Conservation (phyloP, 2,888 invertebrate species). For the Andrena dorsata region DNA sequence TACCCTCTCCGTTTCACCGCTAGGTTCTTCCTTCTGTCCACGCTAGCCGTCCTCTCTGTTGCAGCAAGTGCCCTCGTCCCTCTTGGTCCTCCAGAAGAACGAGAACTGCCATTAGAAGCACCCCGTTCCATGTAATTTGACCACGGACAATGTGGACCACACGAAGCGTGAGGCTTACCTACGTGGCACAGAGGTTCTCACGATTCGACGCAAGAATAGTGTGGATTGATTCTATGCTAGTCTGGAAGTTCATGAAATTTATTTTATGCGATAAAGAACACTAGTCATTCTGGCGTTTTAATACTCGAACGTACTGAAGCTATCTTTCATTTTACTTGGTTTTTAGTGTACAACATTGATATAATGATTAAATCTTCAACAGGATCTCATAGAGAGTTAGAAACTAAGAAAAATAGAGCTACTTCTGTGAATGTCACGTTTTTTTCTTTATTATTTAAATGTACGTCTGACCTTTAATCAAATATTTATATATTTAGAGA, state of each 20-base stretch:
- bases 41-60: constrained; percentile 35
- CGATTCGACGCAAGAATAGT: constrained; percentile 28
- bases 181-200: constrained; percentile 75
- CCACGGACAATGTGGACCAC: constrained; percentile 82
- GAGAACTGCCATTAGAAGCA: constrained; percentile 82
- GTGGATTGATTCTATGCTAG: background rate
- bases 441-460: background rate
- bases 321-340: no score
- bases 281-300: no score
- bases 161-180: constrained; percentile 78
- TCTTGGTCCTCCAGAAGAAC: constrained; percentile 68
- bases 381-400: background rate
- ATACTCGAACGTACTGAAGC: no score
- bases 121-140: constrained; percentile 82
- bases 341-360: no score
- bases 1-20: constrained; percentile 34
- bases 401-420: background rate
- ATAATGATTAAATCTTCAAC: background rate
- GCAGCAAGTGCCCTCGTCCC: constrained; percentile 56
- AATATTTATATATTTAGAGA: no score
- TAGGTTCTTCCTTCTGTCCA: constrained; percentile 46
- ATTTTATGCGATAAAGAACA: background rate
- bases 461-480: no score
- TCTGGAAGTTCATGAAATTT: background rate
- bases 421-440: background rate